Conservation (phyloP, 2,888 invertebrate species). For the Drosophila melanosoma region DNA sequence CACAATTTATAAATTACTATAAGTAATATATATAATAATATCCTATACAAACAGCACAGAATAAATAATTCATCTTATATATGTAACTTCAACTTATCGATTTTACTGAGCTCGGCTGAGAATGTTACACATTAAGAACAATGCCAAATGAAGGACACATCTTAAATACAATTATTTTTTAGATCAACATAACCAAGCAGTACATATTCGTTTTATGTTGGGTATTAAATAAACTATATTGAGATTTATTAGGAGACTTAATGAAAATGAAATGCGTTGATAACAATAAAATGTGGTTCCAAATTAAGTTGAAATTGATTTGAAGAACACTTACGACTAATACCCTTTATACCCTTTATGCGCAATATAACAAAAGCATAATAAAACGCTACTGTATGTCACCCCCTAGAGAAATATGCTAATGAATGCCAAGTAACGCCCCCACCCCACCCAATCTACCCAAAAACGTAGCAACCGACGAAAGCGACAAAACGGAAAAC, state of each 20-base stretch:
- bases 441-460: slow-evolving; percentile 1
- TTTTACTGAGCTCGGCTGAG: neutral
- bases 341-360: slow-evolving; percentile 75
- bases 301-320: slow-evolving; percentile 64
- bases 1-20: neutral
- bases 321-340: slow-evolving; percentile 57
- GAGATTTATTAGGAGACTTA: neutral
- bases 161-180: neutral
- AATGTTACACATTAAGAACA: neutral
- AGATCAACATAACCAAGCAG: neutral
- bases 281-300: slow-evolving; percentile 16
- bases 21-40: neutral
- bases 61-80: neutral
- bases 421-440: slow-evolving; percentile 65
- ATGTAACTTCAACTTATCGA: no score
- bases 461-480: slow-evolving; percentile 12
- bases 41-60: neutral
- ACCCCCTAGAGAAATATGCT: slow-evolving; percentile 74
- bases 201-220: neutral
- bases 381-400: slow-evolving; percentile 65
- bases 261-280: slow-evolving; percentile 3
- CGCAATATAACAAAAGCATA: slow-evolving; percentile 67
- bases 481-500: slow-evolving; percentile 63
- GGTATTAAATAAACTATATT: neutral
- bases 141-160: slow-evolving; percentile 2